phyloP scores from a whole-genome alignment of 2,113 vertebrate species.

The Bostrychus sinensis region DNA sequence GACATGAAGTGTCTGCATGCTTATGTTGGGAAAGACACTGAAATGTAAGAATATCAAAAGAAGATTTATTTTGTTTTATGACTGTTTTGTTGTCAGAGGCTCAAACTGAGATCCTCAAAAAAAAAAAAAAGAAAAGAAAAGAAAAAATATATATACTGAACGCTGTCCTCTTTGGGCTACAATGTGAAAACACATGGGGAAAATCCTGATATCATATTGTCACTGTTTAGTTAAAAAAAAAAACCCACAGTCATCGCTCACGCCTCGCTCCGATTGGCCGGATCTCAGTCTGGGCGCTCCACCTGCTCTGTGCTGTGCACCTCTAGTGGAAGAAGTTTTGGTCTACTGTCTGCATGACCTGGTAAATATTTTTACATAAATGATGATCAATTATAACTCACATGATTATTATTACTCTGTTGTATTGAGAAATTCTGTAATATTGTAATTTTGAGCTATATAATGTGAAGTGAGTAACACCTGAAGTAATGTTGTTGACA shows the following conservation, averaged over 20 bases:
- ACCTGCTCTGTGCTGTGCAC: conserved; percentile 77
- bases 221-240: conserved; percentile 23
- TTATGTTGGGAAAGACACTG: conserved; percentile 44
- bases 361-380: conserved; percentile 85
- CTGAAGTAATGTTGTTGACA: conserved; percentile 72
- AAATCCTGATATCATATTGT: conserved; percentile 11
- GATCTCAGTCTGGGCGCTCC: conserved; percentile 75
- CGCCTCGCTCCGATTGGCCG: conserved; percentile 29
- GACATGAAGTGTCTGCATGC: conserved; percentile 69
- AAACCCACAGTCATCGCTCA: conserved; percentile 20
- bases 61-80: conserved; percentile 63
- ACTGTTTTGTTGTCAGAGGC: conserved; percentile 72
- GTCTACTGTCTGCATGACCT: conserved; percentile 85
- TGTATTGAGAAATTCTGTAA: conserved; percentile 71
- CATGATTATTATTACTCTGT: conserved; percentile 77
- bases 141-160: conserved; percentile 22
- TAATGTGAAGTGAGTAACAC: conserved; percentile 79
- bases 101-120: conserved; percentile 75
- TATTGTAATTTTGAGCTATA: conserved; percentile 74
- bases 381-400: conserved; percentile 78
- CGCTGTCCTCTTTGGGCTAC: conserved; percentile 4
- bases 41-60: conserved; percentile 68
- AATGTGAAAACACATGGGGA: conserved; percentile 25
- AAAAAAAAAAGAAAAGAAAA: conserved; percentile 24
- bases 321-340: conserved; percentile 79